These are phyloP conservation scores for Chaetura pelagica DNA, from an alignment of 2,113 vertebrate genomes.

Conservation along the genomic window DNA sequence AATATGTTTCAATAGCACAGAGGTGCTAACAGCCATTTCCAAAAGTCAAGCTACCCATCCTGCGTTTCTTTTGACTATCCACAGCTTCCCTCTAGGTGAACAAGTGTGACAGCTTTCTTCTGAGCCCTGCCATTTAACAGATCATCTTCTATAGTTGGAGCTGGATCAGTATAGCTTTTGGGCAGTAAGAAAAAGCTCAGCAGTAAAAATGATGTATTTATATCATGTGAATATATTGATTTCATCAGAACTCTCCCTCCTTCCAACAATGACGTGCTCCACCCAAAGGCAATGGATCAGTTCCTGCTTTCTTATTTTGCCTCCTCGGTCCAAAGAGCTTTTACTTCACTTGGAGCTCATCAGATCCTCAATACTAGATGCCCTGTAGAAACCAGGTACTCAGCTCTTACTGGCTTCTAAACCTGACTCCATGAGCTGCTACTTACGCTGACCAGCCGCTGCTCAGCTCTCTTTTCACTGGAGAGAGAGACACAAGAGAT, in stretches of 20 bases:
- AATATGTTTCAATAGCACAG: not conserved
- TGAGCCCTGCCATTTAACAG: not conserved
- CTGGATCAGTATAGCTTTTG: not conserved
- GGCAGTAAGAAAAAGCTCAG: not conserved
- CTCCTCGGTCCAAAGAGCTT: not conserved
- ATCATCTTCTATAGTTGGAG: not conserved
- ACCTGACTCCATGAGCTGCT: not conserved
- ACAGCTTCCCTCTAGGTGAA: not conserved
- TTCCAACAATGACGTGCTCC: not conserved
- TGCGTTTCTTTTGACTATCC: not conserved
- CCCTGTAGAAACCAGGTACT: not conserved
- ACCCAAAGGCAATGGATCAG: not conserved
- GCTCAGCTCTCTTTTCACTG: conserved; percentile 7
- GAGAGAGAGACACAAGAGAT: not conserved
- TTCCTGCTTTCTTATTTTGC: conserved; percentile 1
- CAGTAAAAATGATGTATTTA: not conserved
- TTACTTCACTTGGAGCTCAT: not conserved
- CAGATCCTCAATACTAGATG: not conserved
- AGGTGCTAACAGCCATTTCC: not conserved
- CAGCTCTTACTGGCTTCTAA: not conserved
- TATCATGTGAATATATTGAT: not conserved
- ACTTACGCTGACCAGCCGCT: rapidly evolving
- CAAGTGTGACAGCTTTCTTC: not conserved
- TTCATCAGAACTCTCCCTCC: not conserved
- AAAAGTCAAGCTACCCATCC: not conserved